Percentiles rank a stretch among this genome's conserved stretches.
phyloP scores from a whole-genome alignment of 2,888 invertebrate species.

The Pheosia tremula region DNA sequence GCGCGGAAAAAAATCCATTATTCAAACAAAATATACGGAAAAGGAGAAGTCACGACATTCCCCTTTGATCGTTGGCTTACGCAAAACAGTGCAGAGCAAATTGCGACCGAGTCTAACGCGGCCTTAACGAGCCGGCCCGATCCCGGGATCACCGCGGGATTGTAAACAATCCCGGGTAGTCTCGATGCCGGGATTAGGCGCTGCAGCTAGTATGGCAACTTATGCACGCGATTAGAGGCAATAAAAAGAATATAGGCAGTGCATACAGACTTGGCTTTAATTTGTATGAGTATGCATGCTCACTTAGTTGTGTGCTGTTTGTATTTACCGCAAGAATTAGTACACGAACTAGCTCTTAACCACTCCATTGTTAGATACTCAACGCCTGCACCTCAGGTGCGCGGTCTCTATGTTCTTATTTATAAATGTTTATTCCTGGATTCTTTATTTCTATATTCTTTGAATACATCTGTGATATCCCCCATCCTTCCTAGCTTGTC shows the following conservation, averaged over 20 bases:
- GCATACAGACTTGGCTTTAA: no score
- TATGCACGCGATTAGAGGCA: background rate
- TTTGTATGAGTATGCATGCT: no score
- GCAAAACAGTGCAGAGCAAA: conserved; percentile 12
- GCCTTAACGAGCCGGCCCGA: conserved; percentile 15
- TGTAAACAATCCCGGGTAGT: conserved; percentile 18
- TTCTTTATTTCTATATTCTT: no score
- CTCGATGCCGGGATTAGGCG: conserved; percentile 16
- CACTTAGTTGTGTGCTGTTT: no score
- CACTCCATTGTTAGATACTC: no score
- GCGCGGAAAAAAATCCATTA: conserved; percentile 33
- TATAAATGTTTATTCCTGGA: no score
- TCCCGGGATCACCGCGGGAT: conserved; percentile 6
- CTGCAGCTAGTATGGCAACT: conserved; percentile 15
- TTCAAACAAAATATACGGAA: conserved; percentile 32
- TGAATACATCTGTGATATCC: no score
- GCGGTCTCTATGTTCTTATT: no score
- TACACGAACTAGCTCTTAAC: no score
- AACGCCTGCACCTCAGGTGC: no score
- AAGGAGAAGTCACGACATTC: conserved; percentile 25
- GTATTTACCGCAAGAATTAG: no score
- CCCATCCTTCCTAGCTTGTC: no score
- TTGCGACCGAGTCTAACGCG: conserved; percentile 24
- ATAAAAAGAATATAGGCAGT: conserved; percentile 1
- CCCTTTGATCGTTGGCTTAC: conserved; percentile 30